A percentile compares a stretch with the other conserved stretches of the same genome.
phyloP scores from a whole-genome alignment of 2,888 invertebrate genomes.

The Aproaerema taeniolella region DNA sequence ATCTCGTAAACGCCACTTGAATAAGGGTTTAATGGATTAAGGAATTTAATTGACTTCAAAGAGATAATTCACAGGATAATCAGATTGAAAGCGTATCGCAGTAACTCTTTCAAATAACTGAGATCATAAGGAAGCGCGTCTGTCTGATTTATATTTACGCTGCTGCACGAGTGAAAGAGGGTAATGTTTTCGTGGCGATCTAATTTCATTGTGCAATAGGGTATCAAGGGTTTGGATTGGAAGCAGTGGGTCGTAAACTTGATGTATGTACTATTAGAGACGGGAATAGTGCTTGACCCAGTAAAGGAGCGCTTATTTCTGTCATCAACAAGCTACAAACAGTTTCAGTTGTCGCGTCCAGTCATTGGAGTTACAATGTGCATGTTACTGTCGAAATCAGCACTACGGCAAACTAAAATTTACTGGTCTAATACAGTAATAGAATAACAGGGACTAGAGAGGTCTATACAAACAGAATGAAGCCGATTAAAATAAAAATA shows the following conservation, averaged over 20 bases:
- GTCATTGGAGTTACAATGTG: too few species aligned
- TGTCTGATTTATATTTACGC: too few species aligned
- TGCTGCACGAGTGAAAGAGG: background rate
- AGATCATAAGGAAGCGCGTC: constrained; percentile 8
- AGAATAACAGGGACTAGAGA: too few species aligned
- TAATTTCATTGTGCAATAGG: constrained; percentile 1
- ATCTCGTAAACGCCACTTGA: constrained; percentile 12
- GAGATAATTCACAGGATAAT: too few species aligned
- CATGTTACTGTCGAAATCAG: too few species aligned
- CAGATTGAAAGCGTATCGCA: too few species aligned
- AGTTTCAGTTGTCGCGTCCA: constrained; percentile 35
- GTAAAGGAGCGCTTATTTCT: constrained; percentile 74
- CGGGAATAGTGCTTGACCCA: constrained; percentile 74
- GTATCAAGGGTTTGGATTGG: background rate
- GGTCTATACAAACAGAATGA: too few species aligned
- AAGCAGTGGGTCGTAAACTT: background rate
- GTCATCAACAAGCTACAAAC: constrained; percentile 62
- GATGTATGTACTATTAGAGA: constrained; percentile 52
- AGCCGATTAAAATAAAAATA: too few species aligned
- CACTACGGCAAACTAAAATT: too few species aligned
- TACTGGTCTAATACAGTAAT: too few species aligned
- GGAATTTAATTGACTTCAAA: background rate
- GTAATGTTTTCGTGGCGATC: constrained; percentile 5
- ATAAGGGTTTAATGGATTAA: background rate
- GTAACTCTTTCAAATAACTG: too few species aligned